Conservation (phyloP, 2,113 vertebrate genomes). For the Malaclemys terrapin region DNA sequence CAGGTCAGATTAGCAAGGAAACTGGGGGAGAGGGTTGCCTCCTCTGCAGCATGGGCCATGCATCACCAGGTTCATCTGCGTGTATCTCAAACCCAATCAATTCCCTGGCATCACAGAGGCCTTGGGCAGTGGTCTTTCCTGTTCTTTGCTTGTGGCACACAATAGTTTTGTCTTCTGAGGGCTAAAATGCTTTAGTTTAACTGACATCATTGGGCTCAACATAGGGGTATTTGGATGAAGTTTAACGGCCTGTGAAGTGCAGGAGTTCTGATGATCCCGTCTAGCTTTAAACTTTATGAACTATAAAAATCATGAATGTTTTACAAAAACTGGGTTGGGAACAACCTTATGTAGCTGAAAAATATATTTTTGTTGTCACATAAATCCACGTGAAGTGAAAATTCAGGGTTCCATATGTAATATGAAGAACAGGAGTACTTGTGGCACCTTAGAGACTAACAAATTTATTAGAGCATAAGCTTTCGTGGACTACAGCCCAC, state of each 20-base stretch:
- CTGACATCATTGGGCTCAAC: background rate
- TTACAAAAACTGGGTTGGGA: background rate
- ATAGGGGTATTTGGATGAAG: background rate
- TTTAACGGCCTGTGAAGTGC: background rate
- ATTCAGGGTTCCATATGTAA: fast-evolving
- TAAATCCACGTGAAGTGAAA: background rate
- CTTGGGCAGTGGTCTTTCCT: background rate
- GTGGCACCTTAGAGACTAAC: too few species aligned
- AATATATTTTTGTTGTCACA: background rate
- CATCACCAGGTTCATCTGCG: background rate
- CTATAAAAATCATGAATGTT: background rate
- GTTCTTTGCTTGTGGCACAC: background rate
- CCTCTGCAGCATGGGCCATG: background rate
- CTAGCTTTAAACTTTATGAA: background rate
- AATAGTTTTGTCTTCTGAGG: background rate
- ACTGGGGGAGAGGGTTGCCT: too few species aligned
- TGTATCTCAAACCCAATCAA: background rate
- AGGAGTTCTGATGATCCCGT: background rate
- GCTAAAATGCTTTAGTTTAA: background rate
- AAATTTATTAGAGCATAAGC: too few species aligned
- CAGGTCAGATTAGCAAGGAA: background rate
- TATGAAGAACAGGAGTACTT: too few species aligned
- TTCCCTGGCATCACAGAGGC: background rate
- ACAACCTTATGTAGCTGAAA: background rate
- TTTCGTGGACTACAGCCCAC: too few species aligned